These are phyloP conservation scores for Phyllostomus discolor DNA, from an alignment of 2,113 vertebrate species.

Conservation along the genomic window DNA sequence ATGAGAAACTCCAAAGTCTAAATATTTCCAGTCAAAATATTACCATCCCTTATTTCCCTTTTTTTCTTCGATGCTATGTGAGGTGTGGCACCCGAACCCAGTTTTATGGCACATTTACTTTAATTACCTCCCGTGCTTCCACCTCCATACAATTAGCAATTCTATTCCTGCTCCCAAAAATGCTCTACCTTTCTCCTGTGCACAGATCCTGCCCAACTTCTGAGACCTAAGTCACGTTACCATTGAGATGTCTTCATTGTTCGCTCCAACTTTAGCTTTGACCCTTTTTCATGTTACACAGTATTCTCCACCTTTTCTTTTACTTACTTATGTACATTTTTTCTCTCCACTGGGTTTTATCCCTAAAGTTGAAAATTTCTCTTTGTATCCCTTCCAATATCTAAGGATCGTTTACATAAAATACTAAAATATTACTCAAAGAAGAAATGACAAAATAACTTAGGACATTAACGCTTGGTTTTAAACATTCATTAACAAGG, in stretches of 20 bases:
- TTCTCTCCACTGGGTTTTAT: neutral
- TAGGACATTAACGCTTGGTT: neutral
- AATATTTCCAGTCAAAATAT: neutral
- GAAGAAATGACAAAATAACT: neutral
- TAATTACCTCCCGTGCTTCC: neutral
- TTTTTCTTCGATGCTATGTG: neutral
- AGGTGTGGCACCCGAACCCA: neutral
- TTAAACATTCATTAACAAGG: constrained; percentile 9
- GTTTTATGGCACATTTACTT: neutral
- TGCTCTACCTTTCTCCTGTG: neutral
- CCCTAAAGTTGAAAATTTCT: neutral
- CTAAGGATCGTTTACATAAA: neutral
- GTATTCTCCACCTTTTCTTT: neutral
- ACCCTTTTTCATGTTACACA: neutral
- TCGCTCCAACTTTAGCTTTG: neutral
- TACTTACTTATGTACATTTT: neutral
- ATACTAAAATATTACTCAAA: constrained; percentile 12
- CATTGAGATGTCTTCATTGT: rapidly evolving
- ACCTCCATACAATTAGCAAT: neutral
- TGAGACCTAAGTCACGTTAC: no score
- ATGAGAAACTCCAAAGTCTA: neutral
- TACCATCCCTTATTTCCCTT: neutral
- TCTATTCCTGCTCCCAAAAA: neutral
- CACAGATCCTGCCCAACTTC: neutral
- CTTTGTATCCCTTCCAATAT: neutral